phyloP scores from a whole-genome alignment of 92 coral and sea anemone species.

The Porites rus region DNA sequence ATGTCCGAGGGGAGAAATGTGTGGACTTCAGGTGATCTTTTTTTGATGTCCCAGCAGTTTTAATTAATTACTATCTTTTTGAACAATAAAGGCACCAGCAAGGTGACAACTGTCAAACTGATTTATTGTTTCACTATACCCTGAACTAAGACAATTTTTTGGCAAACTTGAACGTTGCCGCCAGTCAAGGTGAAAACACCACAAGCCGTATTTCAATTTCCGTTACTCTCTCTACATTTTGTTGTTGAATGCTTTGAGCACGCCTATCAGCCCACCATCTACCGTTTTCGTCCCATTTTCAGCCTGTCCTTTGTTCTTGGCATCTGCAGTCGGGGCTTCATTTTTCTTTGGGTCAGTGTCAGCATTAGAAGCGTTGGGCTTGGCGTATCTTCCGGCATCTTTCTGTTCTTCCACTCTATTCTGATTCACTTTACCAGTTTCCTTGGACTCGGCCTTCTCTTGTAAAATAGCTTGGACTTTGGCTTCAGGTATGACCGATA shows the following conservation, averaged over 20 bases:
- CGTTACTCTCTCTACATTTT: neutral
- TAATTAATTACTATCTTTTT: no score
- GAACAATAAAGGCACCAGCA: neutral
- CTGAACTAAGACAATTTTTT: neutral
- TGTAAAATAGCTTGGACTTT: neutral
- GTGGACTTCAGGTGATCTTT: no score
- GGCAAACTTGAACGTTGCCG: no score
- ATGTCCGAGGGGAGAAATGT: no score
- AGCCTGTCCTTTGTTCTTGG: neutral
- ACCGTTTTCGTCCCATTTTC: neutral
- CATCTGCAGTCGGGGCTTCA: neutral
- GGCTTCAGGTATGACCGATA: neutral
- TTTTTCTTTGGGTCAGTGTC: neutral
- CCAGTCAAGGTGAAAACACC: no score
- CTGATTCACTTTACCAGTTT: neutral
- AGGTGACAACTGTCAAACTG: neutral
- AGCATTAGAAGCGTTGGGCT: neutral
- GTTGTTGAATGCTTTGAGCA: neutral
- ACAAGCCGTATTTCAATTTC: neutral
- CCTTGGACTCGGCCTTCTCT: neutral
- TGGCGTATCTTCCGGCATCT: neutral
- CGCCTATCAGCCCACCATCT: neutral
- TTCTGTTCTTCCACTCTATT: neutral
- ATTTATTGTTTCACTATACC: neutral
- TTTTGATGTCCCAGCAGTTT: no score